Percentiles rank a stretch among this genome's conserved stretches.
These are phyloP conservation scores for Eucera pruinosa DNA, from an alignment of 2,888 invertebrate genomes.

Conservation along the genomic window DNA sequence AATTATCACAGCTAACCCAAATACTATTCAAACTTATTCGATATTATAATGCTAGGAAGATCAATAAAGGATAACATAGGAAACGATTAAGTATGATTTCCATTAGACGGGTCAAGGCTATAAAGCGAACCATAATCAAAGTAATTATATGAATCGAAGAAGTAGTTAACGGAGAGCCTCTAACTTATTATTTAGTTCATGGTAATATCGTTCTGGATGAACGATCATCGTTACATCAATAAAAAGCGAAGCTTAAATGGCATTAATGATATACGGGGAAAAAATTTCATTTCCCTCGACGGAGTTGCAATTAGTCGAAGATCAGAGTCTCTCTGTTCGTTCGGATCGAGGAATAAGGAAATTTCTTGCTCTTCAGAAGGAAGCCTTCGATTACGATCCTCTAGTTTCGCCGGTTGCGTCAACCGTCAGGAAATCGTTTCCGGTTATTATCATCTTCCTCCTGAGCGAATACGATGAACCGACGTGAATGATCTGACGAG, in stretches of 20 bases:
- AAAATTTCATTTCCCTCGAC: conserved; percentile 18
- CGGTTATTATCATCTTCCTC: conserved; percentile 55
- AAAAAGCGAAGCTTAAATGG: not conserved
- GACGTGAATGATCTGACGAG: not conserved
- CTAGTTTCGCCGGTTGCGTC: conserved; percentile 35
- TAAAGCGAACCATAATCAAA: not conserved
- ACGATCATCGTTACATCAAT: conserved; percentile 16
- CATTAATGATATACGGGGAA: not conserved
- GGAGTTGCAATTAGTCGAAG: conserved; percentile 1
- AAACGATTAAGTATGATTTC: not conserved
- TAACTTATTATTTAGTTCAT: conserved; percentile 17
- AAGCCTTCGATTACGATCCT: conserved; percentile 31
- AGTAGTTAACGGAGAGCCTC: too few species aligned
- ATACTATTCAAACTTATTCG: too few species aligned
- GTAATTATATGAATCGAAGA: not conserved
- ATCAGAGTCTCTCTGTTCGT: not conserved
- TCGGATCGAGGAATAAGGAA: not conserved
- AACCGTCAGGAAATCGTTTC: conserved; percentile 42
- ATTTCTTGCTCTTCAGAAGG: not conserved
- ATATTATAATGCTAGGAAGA: too few species aligned
- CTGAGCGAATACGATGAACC: not conserved
- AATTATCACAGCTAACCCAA: too few species aligned
- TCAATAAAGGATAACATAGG: not conserved
- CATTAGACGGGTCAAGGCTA: conserved; percentile 43
- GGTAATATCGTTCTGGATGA: conserved; percentile 27